A percentile compares a stretch with the other conserved stretches of the same genome.
Evolutionary conservation across 2,113 vertebrate species (phyloP).

Genomic region (Myrmophylax atrothorax): DNA sequence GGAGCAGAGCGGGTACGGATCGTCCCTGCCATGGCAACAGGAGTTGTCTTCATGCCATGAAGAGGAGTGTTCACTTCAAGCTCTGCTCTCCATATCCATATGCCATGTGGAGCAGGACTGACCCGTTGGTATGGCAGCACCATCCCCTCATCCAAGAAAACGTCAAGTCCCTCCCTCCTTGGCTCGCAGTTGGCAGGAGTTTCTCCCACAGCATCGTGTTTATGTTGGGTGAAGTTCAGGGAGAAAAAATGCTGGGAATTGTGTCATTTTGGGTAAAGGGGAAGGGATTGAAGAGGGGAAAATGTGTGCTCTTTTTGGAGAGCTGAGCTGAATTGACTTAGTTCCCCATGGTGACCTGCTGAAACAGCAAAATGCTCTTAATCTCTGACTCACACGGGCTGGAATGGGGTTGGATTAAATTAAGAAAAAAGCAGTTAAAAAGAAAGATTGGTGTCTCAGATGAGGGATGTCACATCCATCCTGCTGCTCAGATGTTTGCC

Average conservation of each 20-base stretch:
- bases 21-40: constrained; percentile 16
- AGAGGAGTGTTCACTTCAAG: neutral
- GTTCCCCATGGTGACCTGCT: constrained; percentile 32
- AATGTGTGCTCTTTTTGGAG: neutral
- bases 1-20: neutral
- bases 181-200: constrained; percentile 30
- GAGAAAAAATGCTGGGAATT: constrained; percentile 15
- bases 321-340: neutral
- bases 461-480: neutral
- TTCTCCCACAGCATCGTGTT: neutral
- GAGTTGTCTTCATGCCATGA: neutral
- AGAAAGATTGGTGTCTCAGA: neutral
- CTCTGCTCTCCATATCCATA: neutral
- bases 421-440: neutral
- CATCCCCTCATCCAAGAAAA: constrained; percentile 10
- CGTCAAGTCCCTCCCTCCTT: neutral
- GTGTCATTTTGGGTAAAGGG: neutral
- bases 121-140: neutral
- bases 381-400: neutral
- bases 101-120: neutral
- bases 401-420: neutral
- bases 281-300: neutral
- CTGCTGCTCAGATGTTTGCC: constrained; percentile 17
- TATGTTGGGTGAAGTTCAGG: constrained; percentile 46
- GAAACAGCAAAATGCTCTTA: constrained; percentile 38